Evolutionary conservation across 2,797 vertebrate genomes (phyloP).

Genomic region (Brotula barbata): DNA sequence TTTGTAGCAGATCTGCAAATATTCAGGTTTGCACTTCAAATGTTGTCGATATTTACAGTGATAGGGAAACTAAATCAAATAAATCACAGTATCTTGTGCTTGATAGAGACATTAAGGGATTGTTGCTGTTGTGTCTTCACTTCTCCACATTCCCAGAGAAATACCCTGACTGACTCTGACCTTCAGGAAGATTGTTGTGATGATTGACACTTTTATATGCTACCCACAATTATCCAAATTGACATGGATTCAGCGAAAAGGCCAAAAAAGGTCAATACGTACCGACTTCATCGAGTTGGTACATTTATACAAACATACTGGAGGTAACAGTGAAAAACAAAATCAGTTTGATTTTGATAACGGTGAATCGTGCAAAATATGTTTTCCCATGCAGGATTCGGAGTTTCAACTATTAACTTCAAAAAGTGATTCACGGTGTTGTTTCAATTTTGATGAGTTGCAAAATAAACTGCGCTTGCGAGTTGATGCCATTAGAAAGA

Average conservation of each 20-base stretch:
- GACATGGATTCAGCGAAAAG: slow-evolving; percentile 43
- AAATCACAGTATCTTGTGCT: neutral
- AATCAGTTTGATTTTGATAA: slow-evolving; percentile 9
- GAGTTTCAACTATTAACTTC: slow-evolving; percentile 46
- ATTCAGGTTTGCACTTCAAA: too few relatives aligned
- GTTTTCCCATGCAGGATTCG: slow-evolving; percentile 15
- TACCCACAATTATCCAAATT: slow-evolving; percentile 46
- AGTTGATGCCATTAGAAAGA: neutral
- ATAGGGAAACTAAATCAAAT: neutral
- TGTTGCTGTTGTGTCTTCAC: neutral
- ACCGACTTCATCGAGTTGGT: slow-evolving; percentile 25
- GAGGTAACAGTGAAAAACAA: neutral
- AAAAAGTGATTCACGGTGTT: slow-evolving; percentile 43
- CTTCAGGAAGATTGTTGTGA: slow-evolving; percentile 28
- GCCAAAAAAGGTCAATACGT: slow-evolving; percentile 39
- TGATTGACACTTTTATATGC: slow-evolving; percentile 45
- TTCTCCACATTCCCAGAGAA: slow-evolving; percentile 4
- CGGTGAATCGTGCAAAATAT: slow-evolving; percentile 23
- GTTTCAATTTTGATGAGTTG: slow-evolving; percentile 24
- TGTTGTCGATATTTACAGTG: too few relatives aligned
- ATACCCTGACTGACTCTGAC: slow-evolving; percentile 18
- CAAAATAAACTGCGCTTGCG: slow-evolving; percentile 5
- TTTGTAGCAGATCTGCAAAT: too few relatives aligned
- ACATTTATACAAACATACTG: slow-evolving; percentile 19
- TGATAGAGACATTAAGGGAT: neutral